These are phyloP conservation scores for Ophthalmolycus amberensis DNA, from an alignment of 2,113 vertebrate species.

Conservation along the genomic window DNA sequence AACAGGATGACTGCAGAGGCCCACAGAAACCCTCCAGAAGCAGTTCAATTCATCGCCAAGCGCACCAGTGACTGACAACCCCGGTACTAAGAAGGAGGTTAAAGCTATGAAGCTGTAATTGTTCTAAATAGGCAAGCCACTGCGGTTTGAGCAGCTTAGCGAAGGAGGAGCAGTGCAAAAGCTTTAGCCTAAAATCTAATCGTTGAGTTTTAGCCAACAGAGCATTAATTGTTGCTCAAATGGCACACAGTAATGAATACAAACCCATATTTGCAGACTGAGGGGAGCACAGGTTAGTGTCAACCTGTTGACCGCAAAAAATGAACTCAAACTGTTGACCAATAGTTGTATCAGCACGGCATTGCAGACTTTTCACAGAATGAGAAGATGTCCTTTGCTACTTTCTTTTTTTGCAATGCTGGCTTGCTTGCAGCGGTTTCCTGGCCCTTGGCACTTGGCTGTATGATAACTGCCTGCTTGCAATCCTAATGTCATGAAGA, in stretches of 20 bases:
- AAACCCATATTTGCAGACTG: constrained; percentile 24
- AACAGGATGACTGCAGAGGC: constrained; percentile 62
- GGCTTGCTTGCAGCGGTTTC: constrained; percentile 49
- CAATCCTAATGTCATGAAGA: constrained; percentile 63
- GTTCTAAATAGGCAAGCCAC: constrained; percentile 48
- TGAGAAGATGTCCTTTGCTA: neutral
- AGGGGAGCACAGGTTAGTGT: neutral
- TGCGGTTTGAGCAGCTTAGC: constrained; percentile 57
- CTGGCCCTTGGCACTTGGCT: constrained; percentile 64
- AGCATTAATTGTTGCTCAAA: constrained; percentile 57
- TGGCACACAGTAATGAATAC: constrained; percentile 29
- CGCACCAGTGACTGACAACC: constrained; percentile 45
- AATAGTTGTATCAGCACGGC: neutral
- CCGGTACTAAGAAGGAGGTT: constrained; percentile 53
- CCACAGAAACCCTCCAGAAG: constrained; percentile 43
- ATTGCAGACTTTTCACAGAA: constrained; percentile 13
- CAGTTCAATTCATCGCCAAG: constrained; percentile 48
- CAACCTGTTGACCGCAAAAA: constrained; percentile 21
- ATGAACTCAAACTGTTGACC: constrained; percentile 1
- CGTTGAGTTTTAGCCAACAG: constrained; percentile 55
- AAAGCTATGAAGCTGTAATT: constrained; percentile 57
- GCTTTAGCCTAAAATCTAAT: constrained; percentile 58
- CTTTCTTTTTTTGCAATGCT: constrained; percentile 40
- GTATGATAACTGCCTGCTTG: constrained; percentile 58
- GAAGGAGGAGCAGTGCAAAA: constrained; percentile 40